phyloP scores from a whole-genome alignment of 1,140 invertebrate genomes.

The Leptinotarsa lineolata region DNA sequence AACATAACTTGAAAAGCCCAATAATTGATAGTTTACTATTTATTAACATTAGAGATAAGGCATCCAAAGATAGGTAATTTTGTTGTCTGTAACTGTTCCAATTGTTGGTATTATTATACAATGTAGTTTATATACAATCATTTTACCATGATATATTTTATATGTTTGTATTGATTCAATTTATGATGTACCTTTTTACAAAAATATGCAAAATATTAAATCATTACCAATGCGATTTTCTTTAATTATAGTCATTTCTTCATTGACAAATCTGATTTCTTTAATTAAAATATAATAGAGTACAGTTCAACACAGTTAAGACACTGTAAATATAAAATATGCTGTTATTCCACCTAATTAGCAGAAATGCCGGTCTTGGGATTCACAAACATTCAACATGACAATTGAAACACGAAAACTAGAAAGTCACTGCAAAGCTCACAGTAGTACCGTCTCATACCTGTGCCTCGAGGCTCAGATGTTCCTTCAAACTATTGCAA shows the following conservation, averaged over 20 bases:
- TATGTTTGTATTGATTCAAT: conserved; percentile 27
- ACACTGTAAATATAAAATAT: too few species aligned
- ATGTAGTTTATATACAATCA: conserved; percentile 26
- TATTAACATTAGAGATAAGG: conserved; percentile 24
- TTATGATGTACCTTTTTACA: conserved; percentile 25
- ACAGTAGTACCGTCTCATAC: too few species aligned
- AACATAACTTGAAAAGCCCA: conserved; percentile 10
- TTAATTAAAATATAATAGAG: too few species aligned
- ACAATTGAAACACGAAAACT: too few species aligned
- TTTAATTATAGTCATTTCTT: neutral
- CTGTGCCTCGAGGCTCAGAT: too few species aligned
- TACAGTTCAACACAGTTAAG: too few species aligned
- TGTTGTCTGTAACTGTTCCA: conserved; percentile 9
- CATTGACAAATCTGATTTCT: neutral
- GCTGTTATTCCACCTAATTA: too few species aligned
- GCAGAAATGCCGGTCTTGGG: too few species aligned
- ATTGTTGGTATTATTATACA: conserved; percentile 25
- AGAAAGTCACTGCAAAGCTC: too few species aligned
- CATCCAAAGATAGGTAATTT: conserved; percentile 25
- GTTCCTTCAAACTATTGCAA: too few species aligned
- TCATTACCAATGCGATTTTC: conserved; percentile 6
- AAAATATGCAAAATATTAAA: conserved; percentile 17
- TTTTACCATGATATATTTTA: conserved; percentile 32
- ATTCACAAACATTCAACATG: too few species aligned
- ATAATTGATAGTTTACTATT: conserved; percentile 17